Conservation (phyloP, 1,140 invertebrate species). For the Cyrtorhinus lividipennis region DNA sequence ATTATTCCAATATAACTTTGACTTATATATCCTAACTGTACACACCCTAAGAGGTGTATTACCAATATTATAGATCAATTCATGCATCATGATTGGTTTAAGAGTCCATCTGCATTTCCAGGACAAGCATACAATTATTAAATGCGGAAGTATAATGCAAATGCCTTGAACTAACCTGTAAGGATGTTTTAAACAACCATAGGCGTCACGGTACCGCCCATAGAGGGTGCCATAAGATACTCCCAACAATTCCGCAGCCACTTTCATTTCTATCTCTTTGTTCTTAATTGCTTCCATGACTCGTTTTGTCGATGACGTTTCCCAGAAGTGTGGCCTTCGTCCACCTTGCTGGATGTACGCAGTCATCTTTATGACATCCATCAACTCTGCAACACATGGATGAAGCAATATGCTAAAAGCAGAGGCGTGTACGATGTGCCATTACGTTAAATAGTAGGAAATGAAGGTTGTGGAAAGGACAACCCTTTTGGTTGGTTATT, state of each 20-base stretch:
- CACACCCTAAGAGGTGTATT: no score
- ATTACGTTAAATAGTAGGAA: background rate
- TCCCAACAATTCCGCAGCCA: conserved; percentile 70
- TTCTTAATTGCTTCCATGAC: conserved; percentile 79
- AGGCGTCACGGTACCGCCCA: conserved; percentile 71
- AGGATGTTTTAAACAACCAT: conserved; percentile 67
- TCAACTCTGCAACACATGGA: conserved; percentile 26
- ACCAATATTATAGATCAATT: no score
- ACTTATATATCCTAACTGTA: no score
- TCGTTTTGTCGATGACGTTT: conserved; percentile 63
- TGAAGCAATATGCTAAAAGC: background rate
- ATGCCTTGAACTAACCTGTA: conserved; percentile 40
- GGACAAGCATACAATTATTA: no score
- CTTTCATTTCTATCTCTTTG: conserved; percentile 85
- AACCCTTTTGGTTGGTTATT: no score
- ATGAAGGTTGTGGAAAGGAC: background rate
- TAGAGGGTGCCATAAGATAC: conserved; percentile 81
- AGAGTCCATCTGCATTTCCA: no score
- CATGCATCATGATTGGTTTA: no score
- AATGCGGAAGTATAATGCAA: no score
- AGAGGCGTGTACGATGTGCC: no score
- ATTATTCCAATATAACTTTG: no score
- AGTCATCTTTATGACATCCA: conserved; percentile 73
- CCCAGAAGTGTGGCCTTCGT: conserved; percentile 77
- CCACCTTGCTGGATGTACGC: conserved; percentile 68